Evolutionary conservation across 1,140 invertebrate species (phyloP), one percentile per base, ranked within the genome.

Genomic region (Cotesia typhae): DNA sequence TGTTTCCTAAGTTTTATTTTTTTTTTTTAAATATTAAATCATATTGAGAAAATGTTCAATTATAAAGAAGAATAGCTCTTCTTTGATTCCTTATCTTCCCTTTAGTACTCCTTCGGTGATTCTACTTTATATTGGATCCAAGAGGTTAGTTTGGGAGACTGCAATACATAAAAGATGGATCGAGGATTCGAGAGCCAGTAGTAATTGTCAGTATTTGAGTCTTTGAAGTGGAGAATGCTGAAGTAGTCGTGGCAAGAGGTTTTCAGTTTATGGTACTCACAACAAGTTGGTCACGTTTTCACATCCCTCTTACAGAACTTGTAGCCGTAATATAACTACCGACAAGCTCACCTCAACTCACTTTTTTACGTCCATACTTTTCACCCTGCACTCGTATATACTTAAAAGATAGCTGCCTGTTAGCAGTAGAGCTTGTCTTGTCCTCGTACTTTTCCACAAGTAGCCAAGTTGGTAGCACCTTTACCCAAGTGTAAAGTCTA

Each of bases 231-330:
- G 70, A 75, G 63, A 72, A 69, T 67, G 70, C 63, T 67, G 66
- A 67, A 68, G 52, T 20, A 55, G 61, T 59, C 57, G 71, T 47
- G 53, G 72, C 57, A 37, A 7, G 53, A 35, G 59, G 66, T 53
- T 72, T 73, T 67, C 55, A 72, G 70, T 74, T 69, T 70, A 78
- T 78, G 72, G 71, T 57, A 72, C 74, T 79, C 60, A 61, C 60
- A 20, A 14, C 59, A 71, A 69, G 74, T 80, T 75, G 74, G 75
- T 80, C 76, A 79, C 79, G 75, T 75, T 79, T 36, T 61, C 63
- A 47, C 57, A 12, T 66, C 57, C 10, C 36, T n/a, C 55, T 38
- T 51, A 35, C 14, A 37, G 20, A 68, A 78, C 60, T 75, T 78
- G 76, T 71, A 75, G 70, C 73, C 65, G 72, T 75, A 75, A 28